Conservation (phyloP, 2,113 vertebrate species). For the Pardalotus punctatus region DNA sequence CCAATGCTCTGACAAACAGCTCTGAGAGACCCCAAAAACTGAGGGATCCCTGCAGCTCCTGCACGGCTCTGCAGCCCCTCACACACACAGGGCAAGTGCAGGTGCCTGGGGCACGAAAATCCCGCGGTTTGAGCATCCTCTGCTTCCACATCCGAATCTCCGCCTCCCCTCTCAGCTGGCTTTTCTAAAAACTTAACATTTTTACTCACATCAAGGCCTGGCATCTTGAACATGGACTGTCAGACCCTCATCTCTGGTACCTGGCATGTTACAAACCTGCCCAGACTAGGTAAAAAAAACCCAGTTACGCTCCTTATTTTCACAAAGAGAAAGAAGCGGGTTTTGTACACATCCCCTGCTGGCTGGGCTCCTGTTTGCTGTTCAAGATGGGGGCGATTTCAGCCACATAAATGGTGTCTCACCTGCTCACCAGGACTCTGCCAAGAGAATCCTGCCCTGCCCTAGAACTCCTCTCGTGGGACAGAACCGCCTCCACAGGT, state of each 20-base stretch:
- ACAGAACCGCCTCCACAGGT: neutral
- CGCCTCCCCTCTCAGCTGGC: neutral
- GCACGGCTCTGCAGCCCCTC: neutral
- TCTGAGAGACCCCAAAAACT: fast-evolving
- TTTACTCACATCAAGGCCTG: neutral
- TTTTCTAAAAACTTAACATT: neutral
- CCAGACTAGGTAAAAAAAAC: fast-evolving
- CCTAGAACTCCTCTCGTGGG: neutral
- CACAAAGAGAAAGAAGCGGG: too few species aligned
- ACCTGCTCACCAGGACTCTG: neutral
- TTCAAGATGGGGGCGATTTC: neutral
- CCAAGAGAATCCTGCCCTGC: neutral
- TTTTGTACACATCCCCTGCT: fast-evolving
- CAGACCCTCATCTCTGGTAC: neutral
- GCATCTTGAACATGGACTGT: neutral
- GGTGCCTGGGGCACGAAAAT: neutral
- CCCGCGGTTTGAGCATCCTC: neutral
- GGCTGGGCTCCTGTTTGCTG: neutral
- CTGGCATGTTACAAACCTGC: neutral
- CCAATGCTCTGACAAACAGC: neutral
- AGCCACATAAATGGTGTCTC: fast-evolving
- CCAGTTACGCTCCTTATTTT: neutral
- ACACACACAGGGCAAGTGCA: fast-evolving
- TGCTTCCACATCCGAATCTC: neutral
- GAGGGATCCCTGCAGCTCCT: neutral